Percentiles rank a stretch among this genome's conserved stretches.
Evolutionary conservation across 2,888 invertebrate genomes (phyloP).

Genomic region (Stenodema calcarata): DNA sequence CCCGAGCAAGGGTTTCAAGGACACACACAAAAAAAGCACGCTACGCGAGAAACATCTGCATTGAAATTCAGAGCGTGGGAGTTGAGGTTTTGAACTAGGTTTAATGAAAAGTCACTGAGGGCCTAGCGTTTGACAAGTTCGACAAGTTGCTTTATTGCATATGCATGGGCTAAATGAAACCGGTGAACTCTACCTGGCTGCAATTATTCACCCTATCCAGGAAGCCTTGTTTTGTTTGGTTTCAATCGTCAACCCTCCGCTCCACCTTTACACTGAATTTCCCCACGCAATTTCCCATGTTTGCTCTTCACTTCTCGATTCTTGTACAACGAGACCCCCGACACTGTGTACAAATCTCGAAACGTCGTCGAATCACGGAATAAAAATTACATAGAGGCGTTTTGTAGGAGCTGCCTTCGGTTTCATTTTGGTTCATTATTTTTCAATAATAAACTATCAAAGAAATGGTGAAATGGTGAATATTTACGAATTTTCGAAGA

Average conservation of each 20-base stretch:
- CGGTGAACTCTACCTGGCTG: neutral
- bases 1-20: neutral
- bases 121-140: neutral
- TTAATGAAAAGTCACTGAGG: neutral
- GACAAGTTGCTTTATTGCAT: constrained; percentile 21
- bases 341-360: neutral
- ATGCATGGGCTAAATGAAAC: neutral
- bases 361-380: neutral
- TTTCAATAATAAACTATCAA: no score
- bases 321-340: neutral
- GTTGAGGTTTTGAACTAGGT: neutral
- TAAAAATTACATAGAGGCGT: neutral
- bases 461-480: no score
- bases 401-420: neutral
- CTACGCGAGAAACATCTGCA: neutral
- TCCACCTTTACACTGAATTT: neutral
- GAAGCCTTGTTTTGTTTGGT: neutral
- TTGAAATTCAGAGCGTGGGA: neutral
- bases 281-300: neutral
- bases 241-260: neutral
- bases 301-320: neutral
- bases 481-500: no score
- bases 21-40: neutral
- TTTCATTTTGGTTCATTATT: no score
- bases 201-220: constrained; percentile 9